These are phyloP conservation scores for Aplochiton taeniatus DNA, from an alignment of 2,797 vertebrate genomes.

Conservation along the genomic window DNA sequence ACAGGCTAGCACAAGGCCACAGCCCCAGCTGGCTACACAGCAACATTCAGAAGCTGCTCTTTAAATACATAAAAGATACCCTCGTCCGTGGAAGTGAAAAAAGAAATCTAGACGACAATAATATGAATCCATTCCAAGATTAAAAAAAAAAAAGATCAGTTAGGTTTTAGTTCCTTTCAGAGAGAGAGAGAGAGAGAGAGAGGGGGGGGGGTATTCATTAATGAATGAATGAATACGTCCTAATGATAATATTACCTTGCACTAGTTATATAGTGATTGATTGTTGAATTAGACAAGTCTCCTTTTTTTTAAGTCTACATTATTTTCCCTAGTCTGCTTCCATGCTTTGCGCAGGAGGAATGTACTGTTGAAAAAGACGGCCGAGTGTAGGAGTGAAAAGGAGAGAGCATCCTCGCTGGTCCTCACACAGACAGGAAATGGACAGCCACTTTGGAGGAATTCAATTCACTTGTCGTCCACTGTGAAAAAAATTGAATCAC, in stretches of 20 bases:
- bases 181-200: not conserved
- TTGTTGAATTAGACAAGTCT: not conserved
- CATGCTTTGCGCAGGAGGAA: slow-evolving; percentile 3
- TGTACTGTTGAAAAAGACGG: slow-evolving; percentile 50
- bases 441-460: slow-evolving; percentile 80
- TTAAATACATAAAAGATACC: slow-evolving; percentile 46
- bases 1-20: slow-evolving; percentile 69
- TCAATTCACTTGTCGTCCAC: slow-evolving; percentile 75
- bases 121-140: no score
- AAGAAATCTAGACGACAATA: no score
- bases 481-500: slow-evolving; percentile 79
- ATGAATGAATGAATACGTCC: not conserved
- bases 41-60: slow-evolving; percentile 45
- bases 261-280: slow-evolving; percentile 1
- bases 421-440: slow-evolving; percentile 79
- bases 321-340: slow-evolving; percentile 8
- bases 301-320: not conserved
- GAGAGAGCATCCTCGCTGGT: slow-evolving; percentile 68
- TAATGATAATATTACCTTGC: not conserved
- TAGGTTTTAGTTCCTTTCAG: no score
- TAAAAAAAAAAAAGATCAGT: not conserved
- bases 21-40: slow-evolving; percentile 60
- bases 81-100: slow-evolving; percentile 26
- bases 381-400: slow-evolving; percentile 64
- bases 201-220: no score